Percentiles rank a stretch among this genome's conserved stretches.
Conservation (phyloP, 2,888 invertebrate species). For the Pycnomerus fuliginosus region DNA sequence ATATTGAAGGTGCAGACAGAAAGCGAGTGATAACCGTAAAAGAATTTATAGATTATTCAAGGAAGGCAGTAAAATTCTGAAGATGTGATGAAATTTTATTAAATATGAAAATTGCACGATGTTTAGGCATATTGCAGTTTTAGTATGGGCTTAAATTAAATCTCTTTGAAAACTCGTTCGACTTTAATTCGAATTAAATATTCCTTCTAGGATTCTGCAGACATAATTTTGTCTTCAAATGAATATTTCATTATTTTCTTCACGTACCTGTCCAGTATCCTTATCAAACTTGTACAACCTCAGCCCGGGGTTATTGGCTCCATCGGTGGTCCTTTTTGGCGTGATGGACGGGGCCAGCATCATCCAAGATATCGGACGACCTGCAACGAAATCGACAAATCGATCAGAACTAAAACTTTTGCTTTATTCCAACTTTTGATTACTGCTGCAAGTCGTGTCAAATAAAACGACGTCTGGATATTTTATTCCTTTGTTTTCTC, state of each 20-base stretch:
- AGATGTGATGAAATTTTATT: too few species aligned
- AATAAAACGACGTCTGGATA: conserved; percentile 7
- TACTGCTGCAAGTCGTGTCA: conserved; percentile 7
- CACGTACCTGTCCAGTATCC: conserved; percentile 75
- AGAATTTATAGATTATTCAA: too few species aligned
- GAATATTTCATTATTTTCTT: conserved; percentile 16
- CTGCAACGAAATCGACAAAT: conserved; percentile 53
- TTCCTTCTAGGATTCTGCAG: not conserved
- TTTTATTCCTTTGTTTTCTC: conserved; percentile 11
- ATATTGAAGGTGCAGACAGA: too few species aligned
- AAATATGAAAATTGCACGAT: too few species aligned
- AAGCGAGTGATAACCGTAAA: too few species aligned
- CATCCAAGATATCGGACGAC: conserved; percentile 82
- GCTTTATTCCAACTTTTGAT: conserved; percentile 11
- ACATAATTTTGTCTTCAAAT: conserved; percentile 1
- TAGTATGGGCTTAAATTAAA: too few species aligned
- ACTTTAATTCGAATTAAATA: not conserved
- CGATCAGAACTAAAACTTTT: too few species aligned
- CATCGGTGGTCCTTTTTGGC: conserved; percentile 74
- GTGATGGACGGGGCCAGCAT: conserved; percentile 89
- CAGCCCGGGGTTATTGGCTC: conserved; percentile 84
- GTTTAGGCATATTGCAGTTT: too few species aligned
- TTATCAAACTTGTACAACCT: conserved; percentile 89
- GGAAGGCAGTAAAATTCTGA: too few species aligned
- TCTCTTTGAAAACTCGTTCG: too few species aligned